Conservation (phyloP, 2,113 vertebrate genomes). For the Boleophthalmus pectinirostris region DNA sequence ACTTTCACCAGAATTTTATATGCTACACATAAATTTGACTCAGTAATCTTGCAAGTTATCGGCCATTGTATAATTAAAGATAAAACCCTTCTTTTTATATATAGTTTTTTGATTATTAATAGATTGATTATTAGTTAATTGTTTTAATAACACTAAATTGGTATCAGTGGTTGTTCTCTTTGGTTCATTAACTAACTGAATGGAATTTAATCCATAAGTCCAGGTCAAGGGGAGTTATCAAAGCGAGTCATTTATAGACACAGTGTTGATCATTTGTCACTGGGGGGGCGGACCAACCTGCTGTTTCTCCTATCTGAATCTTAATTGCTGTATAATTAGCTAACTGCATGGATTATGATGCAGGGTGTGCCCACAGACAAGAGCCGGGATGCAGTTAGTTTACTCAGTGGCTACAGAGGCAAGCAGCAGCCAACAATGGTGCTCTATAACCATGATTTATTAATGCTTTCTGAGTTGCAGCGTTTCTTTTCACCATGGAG, state of each 20-base stretch:
- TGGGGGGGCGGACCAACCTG: conserved; percentile 50
- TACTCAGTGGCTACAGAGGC: conserved; percentile 52
- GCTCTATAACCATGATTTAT: conserved; percentile 80
- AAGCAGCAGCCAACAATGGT: conserved; percentile 59
- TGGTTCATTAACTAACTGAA: conserved; percentile 23
- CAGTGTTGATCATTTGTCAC: conserved; percentile 55
- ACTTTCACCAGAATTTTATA: too few relatives aligned
- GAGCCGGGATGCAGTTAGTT: conserved; percentile 56
- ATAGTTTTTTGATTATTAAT: background rate
- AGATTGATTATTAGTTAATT: background rate
- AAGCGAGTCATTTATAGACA: conserved; percentile 48
- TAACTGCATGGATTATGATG: conserved; percentile 59
- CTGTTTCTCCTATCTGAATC: conserved; percentile 62
- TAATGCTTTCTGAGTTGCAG: conserved; percentile 65
- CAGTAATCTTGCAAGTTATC: too few relatives aligned
- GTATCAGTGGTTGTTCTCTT: conserved; percentile 29
- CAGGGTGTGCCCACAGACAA: conserved; percentile 58
- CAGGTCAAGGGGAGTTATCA: conserved; percentile 63
- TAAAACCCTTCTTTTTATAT: background rate
- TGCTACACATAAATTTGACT: too few relatives aligned
- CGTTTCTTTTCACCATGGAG: conserved; percentile 64
- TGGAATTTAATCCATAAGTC: conserved; percentile 49
- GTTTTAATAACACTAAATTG: background rate
- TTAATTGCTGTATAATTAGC: conserved; percentile 74
- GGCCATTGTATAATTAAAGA: background rate